These are phyloP conservation scores for Zaprionus nigranus DNA, from an alignment of 1,140 invertebrate genomes.

Conservation along the genomic window DNA sequence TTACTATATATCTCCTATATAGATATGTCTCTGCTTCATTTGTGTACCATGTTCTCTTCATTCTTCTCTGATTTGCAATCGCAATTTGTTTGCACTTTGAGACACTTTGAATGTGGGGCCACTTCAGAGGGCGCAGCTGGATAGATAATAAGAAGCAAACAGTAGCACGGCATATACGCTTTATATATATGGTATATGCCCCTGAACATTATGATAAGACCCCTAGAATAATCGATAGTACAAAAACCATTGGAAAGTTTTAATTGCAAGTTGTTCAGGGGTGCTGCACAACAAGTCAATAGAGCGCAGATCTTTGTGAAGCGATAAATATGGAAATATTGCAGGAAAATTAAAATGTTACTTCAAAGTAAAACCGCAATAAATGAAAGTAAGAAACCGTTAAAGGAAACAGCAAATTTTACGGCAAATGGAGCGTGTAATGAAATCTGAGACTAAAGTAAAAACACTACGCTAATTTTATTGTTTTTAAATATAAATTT, in stretches of 20 bases:
- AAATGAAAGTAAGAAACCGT: neutral
- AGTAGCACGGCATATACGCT: neutral
- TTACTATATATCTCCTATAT: neutral
- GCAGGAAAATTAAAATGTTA: conserved; percentile 1
- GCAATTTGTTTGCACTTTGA: conserved; percentile 66
- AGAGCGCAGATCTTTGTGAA: conserved; percentile 20
- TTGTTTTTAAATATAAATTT: neutral
- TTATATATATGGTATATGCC: conserved; percentile 9
- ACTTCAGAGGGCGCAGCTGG: conserved; percentile 41
- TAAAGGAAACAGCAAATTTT: neutral
- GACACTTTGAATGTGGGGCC: conserved; percentile 42
- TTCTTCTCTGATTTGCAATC: conserved; percentile 37
- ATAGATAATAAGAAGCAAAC: conserved; percentile 50
- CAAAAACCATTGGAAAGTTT: conserved; percentile 31
- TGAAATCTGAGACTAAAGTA: neutral
- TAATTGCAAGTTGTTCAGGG: conserved; percentile 61
- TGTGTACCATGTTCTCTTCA: conserved; percentile 21
- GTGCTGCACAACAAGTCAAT: conserved; percentile 35
- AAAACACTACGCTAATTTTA: neutral
- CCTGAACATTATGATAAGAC: conserved; percentile 54
- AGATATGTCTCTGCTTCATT: conserved; percentile 3
- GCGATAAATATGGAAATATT: conserved; percentile 28
- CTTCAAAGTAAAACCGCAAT: neutral
- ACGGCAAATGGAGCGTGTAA: neutral
- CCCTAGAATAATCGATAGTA: conserved; percentile 34